A percentile compares a stretch with the other conserved stretches of the same genome.
Evolutionary conservation across 1,140 invertebrate species (phyloP).

Genomic region (Neodiprion lecontei): DNA sequence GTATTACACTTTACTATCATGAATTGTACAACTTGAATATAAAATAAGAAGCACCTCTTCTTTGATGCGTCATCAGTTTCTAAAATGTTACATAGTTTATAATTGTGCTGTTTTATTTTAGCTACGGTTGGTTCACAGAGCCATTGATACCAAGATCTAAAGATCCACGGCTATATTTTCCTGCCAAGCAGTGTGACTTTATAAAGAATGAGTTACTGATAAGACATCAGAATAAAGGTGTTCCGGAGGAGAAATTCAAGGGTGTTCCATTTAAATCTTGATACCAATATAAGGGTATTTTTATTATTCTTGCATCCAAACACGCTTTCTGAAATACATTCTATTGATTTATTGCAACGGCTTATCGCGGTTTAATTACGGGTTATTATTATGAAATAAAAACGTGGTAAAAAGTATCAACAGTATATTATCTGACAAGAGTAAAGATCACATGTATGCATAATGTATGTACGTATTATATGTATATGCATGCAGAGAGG

Average conservation of each 20-base stretch:
- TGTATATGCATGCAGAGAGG: too few relatives aligned
- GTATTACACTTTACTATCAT: too few relatives aligned
- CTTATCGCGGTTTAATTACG: too few relatives aligned
- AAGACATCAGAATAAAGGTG: conserved; percentile 34
- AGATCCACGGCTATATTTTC: conserved; percentile 47
- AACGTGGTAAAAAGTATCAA: too few relatives aligned
- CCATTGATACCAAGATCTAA: conserved; percentile 35
- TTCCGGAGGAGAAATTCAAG: conserved; percentile 37
- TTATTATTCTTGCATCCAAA: not conserved
- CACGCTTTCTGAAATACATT: not conserved
- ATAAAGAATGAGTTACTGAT: conserved; percentile 44
- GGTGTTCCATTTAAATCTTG: conserved; percentile 42
- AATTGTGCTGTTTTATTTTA: conserved; percentile 19
- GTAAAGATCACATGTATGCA: too few relatives aligned
- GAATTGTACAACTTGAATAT: too few relatives aligned
- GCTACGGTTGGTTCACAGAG: conserved; percentile 50
- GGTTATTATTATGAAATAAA: too few relatives aligned
- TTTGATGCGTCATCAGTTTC: not conserved
- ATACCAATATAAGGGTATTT: conserved; percentile 7
- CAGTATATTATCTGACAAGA: too few relatives aligned
- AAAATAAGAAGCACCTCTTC: not conserved
- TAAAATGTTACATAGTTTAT: conserved; percentile 8
- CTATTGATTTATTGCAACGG: not conserved
- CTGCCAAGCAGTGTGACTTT: conserved; percentile 39
- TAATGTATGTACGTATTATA: too few relatives aligned